Base-by-base conservation (phyloP, 2,113 vertebrate genomes). In the Mus spicilegus region DNA sequence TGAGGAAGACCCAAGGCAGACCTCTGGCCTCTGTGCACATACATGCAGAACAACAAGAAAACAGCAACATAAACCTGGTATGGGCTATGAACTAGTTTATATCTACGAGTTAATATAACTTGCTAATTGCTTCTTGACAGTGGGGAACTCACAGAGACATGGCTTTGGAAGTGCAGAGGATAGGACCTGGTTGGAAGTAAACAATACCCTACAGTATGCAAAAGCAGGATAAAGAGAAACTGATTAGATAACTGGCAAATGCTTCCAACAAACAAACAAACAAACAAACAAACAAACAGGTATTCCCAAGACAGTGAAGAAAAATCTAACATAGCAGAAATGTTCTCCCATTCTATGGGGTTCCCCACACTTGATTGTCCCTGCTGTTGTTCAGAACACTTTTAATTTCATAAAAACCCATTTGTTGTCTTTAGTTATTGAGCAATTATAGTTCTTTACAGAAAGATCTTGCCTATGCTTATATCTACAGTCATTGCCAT, bases 251-350 rank as follows among this genome's bases (percentile, higher is more conserved):
- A 42, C 19, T 33, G 76, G 93, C 77, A 76, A 87, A 81, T 65
- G 61, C 46, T 73, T 97, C 87, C 94, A 80, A 54, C 51, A 14
- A 94, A 49, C 84, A 82, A 91, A 89, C 28, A 36, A 78, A 36
- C 78, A 87, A 94, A 82, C 28, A 36, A 78, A 36, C 78, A 87
- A 94, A 82, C 30, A 78, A 73, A 54, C 51, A 1, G 73, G 90
- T 14, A 88, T 42, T 30, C 42, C 28, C 51, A 65, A 61, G 33
- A 84, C 22, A 61, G 58, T 54, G 24, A n/a, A 82, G 24, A 16
- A 84, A 26, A 42, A 22, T 42, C 13, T 63, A 39, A 42, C n/a
- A 61, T 49, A 77, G 30, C 33, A 36, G 36, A 36, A 56, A n/a
- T 56, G 22, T 12, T 56, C 33, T 81, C 19, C 51, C 78, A 56